A percentile compares a stretch with the other conserved stretches of the same genome.
Evolutionary conservation across 2,888 invertebrate species (phyloP).

Genomic region (Limenitis camilla): DNA sequence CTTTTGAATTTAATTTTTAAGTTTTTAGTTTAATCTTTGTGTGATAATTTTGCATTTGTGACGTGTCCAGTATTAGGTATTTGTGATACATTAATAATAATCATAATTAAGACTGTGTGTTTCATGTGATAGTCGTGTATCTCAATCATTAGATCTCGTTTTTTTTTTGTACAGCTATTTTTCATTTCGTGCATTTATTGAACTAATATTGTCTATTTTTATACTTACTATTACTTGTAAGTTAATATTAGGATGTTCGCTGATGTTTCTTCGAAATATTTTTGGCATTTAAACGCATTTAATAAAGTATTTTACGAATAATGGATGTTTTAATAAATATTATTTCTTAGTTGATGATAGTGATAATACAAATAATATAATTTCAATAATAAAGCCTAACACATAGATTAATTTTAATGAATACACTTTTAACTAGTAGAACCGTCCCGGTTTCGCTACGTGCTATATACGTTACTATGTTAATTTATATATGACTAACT

Average conservation of each 20-base stretch:
- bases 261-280: slow-evolving; percentile 22
- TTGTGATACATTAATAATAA: slow-evolving; percentile 32
- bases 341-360: background rate
- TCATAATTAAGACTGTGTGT: slow-evolving; percentile 39
- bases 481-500: too few relatives aligned
- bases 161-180: slow-evolving; percentile 26
- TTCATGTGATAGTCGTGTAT: slow-evolving; percentile 34
- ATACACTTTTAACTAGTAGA: too few relatives aligned
- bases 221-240: slow-evolving; percentile 17
- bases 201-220: slow-evolving; percentile 26
- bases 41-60: slow-evolving; percentile 45
- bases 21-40: slow-evolving; percentile 21
- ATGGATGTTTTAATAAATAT: slow-evolving; percentile 6
- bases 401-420: background rate
- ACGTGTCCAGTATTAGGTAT: slow-evolving; percentile 52
- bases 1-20: slow-evolving; percentile 7
- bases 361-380: too few relatives aligned
- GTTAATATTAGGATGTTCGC: slow-evolving; percentile 10
- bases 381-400: background rate
- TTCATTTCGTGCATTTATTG: slow-evolving; percentile 21
- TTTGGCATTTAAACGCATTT: slow-evolving; percentile 24
- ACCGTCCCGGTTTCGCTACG: too few relatives aligned
- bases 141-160: slow-evolving; percentile 40
- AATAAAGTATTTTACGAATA: slow-evolving; percentile 23
- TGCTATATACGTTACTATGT: too few relatives aligned